Base-by-base conservation (phyloP, 2,888 invertebrate genomes). In the Hoplodrina blanda region DNA sequence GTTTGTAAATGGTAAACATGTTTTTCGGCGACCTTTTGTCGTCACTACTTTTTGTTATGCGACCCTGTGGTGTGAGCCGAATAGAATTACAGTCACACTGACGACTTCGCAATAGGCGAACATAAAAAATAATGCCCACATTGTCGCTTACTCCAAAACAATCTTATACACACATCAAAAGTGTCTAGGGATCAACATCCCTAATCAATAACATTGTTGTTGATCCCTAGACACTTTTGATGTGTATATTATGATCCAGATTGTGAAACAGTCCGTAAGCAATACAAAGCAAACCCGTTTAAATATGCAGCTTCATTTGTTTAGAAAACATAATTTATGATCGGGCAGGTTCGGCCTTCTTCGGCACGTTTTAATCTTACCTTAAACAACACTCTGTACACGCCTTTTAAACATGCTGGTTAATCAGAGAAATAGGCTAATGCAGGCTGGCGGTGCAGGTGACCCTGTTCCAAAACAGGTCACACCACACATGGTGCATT, bases 381-480 rank as follows among this genome's bases (percentile, higher is more conserved):
- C 56, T 33, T 44, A 65, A 59, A 49, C 61, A 69, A 65, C n/a
- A 54, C n/a, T 20, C 10, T 60, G 44, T 52, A 15, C 37, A 55
- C 59, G 53, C n/a, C n/a, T 41, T 69, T 69, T 72, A 57, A 66
- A 53, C 69, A 72, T 72, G 30, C 54, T 64, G 74, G 67, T 56
- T 76, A 79, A 81, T 76, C 64, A 66, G 59, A 54, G 50, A 81
- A 72, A 73, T 81, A 61, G 82, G 70, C 70, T 81, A 73, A 67
- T 76, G 71, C 69, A 69, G 30, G 62, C 53, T 60, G 59, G 53
- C 54, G 19, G 61, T 64, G 60, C 64, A 66, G 52, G 61, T 81
- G 76, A 83, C 80, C 83, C 66, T 80, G 30, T 81, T 83, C 13
- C 15, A 54, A 85, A 84, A 74, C 73, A 77, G 84, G 84, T 83